Base-by-base conservation (phyloP, 2,797 vertebrate genomes). In the Lagocephalus sceleratus region DNA sequence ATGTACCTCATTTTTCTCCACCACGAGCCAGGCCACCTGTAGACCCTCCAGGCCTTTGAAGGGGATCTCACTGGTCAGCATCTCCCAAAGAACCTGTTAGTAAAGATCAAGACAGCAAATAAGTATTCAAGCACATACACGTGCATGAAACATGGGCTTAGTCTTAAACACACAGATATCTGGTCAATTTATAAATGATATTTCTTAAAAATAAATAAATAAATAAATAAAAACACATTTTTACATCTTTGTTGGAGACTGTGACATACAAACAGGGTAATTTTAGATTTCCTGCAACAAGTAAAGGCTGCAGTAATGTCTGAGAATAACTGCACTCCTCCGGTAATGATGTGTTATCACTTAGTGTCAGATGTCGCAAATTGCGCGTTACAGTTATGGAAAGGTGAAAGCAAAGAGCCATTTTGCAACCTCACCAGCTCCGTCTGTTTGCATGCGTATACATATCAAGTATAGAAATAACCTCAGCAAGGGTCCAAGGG, bases 11-110 rank as follows among this genome's bases (percentile, higher is more conserved):
- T 94, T 94, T 89, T 99, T 99, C 92, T 99, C 97, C 84, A 99
- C 97, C 75, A 99, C 97, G 57, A 99, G 94, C 97, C 97, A 99
- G 88, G 97, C 97, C 89, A 99, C 97, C 88, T 99, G 97, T 87
- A 99, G 90, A 68, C 96, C 97, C 91, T 99, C 97, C 86, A 99
- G 92, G 71, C 97, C 97, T 92, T 99, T 97, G 89, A 99, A 99
- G 63, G 97, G 97, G 80, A 98, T 92, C 87, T 99, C 97, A 79
- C 94, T 91, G 62, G 97, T 99, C 79, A 99, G 91, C 95, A 98
- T 98, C 89, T 99, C 97, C 97, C 97, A 99, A 78, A 99, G 94
- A 90, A 99, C 97, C 97, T 99, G 87, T 69, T 17, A 67, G 29
- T 23, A 16, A 52, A 8, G 43, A 43, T 52, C 35, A 66, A 26